phyloP scores from a whole-genome alignment of 2,113 vertebrate genomes.

The Lucifuga dentata region DNA sequence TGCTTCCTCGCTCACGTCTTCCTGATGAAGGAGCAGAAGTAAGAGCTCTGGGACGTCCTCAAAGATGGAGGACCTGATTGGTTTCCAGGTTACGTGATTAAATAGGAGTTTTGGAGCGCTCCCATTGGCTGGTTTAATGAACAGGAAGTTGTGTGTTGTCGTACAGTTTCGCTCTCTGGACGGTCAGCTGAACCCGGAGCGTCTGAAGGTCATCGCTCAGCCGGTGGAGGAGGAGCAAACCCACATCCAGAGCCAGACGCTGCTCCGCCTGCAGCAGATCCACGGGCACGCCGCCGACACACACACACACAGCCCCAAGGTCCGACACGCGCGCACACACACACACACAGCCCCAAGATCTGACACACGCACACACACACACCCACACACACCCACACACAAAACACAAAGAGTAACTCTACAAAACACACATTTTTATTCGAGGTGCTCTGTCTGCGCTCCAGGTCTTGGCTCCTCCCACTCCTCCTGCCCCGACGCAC shows the following conservation, averaged over 20 bases:
- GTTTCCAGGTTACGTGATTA: no score
- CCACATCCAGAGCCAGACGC: slow-evolving; percentile 86
- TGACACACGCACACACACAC: no score
- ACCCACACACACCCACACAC: no score
- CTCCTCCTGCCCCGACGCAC: slow-evolving; percentile 91
- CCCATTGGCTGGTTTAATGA: no score
- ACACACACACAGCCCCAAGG: slow-evolving; percentile 87
- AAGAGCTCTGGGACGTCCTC: no score
- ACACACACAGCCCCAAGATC: not conserved
- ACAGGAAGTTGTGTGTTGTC: no score
- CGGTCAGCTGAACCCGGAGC: slow-evolving; percentile 95
- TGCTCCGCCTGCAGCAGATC: slow-evolving; percentile 86
- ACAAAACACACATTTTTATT: not conserved
- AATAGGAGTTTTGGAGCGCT: no score
- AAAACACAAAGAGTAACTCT: no score
- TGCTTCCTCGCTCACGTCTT: no score
- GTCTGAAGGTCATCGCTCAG: slow-evolving; percentile 97
- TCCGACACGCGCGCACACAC: slow-evolving; percentile 66
- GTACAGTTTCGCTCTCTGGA: slow-evolving; percentile 92
- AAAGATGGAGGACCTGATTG: no score
- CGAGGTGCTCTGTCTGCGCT: slow-evolving; percentile 10
- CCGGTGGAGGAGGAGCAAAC: slow-evolving; percentile 97
- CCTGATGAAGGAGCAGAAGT: no score
- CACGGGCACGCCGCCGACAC: slow-evolving; percentile 86
- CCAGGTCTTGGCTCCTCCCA: slow-evolving; percentile 87